These are phyloP conservation scores for Leptinotarsa lineolata DNA, from an alignment of 1,140 invertebrate genomes.

Conservation along the genomic window DNA sequence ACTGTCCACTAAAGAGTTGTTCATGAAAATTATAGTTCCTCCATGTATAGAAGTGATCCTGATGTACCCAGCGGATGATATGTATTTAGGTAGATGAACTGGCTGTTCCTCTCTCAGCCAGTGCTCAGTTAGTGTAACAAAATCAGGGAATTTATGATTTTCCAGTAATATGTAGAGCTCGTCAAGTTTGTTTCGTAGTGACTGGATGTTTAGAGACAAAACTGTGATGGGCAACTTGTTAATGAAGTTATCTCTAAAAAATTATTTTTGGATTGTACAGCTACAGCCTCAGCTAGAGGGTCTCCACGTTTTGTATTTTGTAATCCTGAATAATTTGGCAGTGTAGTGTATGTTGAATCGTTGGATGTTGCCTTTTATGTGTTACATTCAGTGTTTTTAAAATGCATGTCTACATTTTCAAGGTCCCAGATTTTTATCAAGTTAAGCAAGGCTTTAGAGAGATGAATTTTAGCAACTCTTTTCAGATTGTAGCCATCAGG, in stretches of 20 bases:
- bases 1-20: neutral
- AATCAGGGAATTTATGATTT: neutral
- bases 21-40: neutral
- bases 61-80: too few species aligned
- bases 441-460: neutral
- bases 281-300: too few species aligned
- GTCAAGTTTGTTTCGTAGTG: neutral
- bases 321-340: too few species aligned
- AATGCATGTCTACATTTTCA: too few species aligned
- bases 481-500: neutral
- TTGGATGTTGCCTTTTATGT: neutral
- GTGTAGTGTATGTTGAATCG: neutral
- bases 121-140: conserved; percentile 2
- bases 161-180: neutral
- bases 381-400: too few species aligned
- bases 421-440: neutral
- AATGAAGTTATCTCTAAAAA: too few species aligned
- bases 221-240: too few species aligned
- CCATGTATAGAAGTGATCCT: neutral
- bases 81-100: neutral
- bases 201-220: neutral
- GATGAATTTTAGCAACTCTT: neutral
- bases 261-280: too few species aligned
- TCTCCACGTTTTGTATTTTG: too few species aligned
- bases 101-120: neutral